Base-by-base conservation (phyloP, 2,797 vertebrate genomes). In the Anguilla anguilla region DNA sequence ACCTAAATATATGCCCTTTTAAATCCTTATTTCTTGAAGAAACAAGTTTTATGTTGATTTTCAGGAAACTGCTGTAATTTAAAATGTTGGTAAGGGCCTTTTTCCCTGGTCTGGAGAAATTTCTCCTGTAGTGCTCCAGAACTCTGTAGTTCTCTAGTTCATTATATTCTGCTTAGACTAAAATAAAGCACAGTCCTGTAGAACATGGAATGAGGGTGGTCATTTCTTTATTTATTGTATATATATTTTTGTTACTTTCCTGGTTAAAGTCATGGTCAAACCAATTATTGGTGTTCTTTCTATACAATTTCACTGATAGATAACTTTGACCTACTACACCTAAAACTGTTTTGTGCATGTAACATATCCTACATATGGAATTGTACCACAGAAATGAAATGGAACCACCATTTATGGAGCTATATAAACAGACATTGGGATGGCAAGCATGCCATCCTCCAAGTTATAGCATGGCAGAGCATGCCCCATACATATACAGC, bases 111-210 rank as follows among this genome's bases (percentile, higher is more conserved):
- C 93, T 83, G 93, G 94, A 94, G 93, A 93, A 93, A 93, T 94
- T 95, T 94, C 92, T 95, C 95, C 95, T 94, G 94, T 96, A 96
- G 95, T 96, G 96, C 95, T 96, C 95, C 95, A 96, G 94, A 96
- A 96, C 95, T 95, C 95, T 96, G 96, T 97, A 96, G 95, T 95
- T 96, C 96, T 96, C 96, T 96, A 96, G 96, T 96, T 95, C 94
- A 96, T 96, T 96, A 96, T 97, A 97, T 96, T 96, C 96, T 96
- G 96, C 96, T 96, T 96, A 96, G 95, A 96, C 94, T 96, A 96
- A 96, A 97, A 97, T 97, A 97, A 97, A 97, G 96, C 96, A 97
- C 96, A 96, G 95, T 96, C 96, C 95, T 96, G 96, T 97, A 97
- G 96, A 96, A 96, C 91, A 95, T 89, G 89, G 90, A 89, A 92